These are phyloP conservation scores for Lanistes nyassanus DNA, from an alignment of 1,140 invertebrate species.

Conservation along the genomic window DNA sequence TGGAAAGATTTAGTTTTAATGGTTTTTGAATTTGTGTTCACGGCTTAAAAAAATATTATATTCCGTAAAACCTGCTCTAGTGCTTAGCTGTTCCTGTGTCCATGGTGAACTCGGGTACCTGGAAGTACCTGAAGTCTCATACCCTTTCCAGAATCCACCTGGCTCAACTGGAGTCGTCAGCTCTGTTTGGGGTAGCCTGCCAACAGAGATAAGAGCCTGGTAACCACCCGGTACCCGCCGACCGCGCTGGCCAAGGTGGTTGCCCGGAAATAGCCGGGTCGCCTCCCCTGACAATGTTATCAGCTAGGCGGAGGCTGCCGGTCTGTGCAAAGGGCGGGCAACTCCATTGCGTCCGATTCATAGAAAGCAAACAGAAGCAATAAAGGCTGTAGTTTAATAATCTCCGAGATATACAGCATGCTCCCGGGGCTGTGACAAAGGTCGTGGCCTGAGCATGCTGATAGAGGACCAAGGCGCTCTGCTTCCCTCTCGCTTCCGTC, in stretches of 20 bases:
- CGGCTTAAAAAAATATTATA: background rate
- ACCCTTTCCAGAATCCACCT: background rate
- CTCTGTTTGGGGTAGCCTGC: background rate
- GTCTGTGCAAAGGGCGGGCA: slow-evolving; percentile 6
- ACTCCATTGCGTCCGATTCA: slow-evolving; percentile 7
- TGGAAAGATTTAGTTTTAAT: background rate
- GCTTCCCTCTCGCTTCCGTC: background rate
- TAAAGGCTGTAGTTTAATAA: slow-evolving; percentile 11
- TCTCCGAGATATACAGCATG: background rate
- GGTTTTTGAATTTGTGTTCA: background rate
- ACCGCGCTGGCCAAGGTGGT: background rate
- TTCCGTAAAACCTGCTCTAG: too few relatives aligned
- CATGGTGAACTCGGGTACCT: background rate
- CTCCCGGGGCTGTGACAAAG: slow-evolving; percentile 1
- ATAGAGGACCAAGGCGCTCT: background rate
- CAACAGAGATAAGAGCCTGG: background rate
- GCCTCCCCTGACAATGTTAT: slow-evolving; percentile 13
- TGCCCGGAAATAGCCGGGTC: slow-evolving; percentile 10
- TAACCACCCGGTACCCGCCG: background rate
- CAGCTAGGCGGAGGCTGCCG: slow-evolving; percentile 5
- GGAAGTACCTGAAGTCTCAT: background rate
- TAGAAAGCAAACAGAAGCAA: slow-evolving; percentile 8
- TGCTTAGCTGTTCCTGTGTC: background rate
- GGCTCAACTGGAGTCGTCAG: background rate
- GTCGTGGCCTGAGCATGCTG: background rate